Evolutionary conservation across 2,797 vertebrate genomes (phyloP), one percentile per base, ranked within the genome.

Genomic region (Tangara arthus): DNA sequence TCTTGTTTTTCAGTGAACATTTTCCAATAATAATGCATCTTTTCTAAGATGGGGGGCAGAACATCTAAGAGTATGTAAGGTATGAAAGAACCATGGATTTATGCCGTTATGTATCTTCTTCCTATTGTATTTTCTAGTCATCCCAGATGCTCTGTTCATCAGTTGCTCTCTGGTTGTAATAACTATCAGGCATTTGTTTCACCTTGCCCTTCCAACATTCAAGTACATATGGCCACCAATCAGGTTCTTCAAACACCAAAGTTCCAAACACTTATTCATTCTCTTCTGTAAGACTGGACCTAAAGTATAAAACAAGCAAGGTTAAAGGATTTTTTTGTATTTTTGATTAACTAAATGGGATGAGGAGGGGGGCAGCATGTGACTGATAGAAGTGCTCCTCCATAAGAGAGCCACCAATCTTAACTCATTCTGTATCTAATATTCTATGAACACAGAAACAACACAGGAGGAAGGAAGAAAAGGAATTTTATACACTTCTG

Each of bases 321-420:
- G 11, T 61, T 79, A 82, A 75, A 83, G 16, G 9, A 39, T 10
- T 41, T 75, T 26, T 85, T 72, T 47, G n/a, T 12, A 56, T 10
- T 85, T 80, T 7, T 42, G 21, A 89, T 42, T 2, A 78, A 92
- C 23, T 57, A 85, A 80, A 70, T 30, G 6, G 1, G 2, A 12
- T 9, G 4, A 3, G 13, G 24, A 5, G 1, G 4, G 3, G 21
- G 9, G 3, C 9, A 4, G 4, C 11, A 27, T 1, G 12, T 44
- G 22, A 81, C 55, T 57, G 23, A 91, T 44, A 53, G 28, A 37
- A 34, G 32, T n/a, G 19, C 12, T 85, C 30, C 52, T 52, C 37
- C 56, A 30, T 8, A 41, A 9, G 19, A 82, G 23, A 41, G 28
- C 30, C 59, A 84, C 14, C 27, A 90, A 66, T 30, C 7, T 82